These are phyloP conservation scores for Ia io DNA, from an alignment of 2,113 vertebrate species.

Conservation along the genomic window DNA sequence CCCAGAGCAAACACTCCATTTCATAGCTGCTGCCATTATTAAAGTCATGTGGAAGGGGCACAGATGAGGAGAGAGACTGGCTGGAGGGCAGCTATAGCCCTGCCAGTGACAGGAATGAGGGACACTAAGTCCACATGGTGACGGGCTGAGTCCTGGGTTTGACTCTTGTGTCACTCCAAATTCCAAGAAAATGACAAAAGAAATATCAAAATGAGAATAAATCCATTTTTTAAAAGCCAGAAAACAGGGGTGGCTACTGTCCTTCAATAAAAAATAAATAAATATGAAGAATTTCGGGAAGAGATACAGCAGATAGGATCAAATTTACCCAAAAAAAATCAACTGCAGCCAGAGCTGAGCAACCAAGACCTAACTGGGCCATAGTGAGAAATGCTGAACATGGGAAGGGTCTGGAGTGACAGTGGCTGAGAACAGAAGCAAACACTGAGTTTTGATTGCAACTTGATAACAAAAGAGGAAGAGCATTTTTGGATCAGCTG, in stretches of 20 bases:
- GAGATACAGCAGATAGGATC: background rate
- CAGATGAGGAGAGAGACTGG: background rate
- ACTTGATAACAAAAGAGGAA: conserved; percentile 11
- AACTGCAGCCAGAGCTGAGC: background rate
- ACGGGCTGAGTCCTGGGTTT: background rate
- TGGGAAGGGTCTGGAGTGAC: background rate
- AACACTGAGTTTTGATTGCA: background rate
- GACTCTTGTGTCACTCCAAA: background rate
- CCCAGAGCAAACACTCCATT: background rate
- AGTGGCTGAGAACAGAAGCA: background rate
- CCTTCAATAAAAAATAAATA: background rate
- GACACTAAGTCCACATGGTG: background rate
- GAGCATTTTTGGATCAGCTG: background rate
- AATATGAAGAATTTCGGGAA: conserved; percentile 6
- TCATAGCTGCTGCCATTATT: background rate
- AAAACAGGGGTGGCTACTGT: background rate
- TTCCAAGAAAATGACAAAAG: background rate
- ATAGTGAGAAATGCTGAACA: background rate
- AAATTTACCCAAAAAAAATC: background rate
- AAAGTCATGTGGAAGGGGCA: background rate
- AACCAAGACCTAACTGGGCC: background rate
- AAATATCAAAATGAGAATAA: background rate
- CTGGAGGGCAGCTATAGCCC: background rate
- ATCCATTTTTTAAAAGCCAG: background rate
- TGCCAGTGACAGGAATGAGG: background rate